Conservation (phyloP, 2,888 invertebrate genomes). For the Coremacera marginata region DNA sequence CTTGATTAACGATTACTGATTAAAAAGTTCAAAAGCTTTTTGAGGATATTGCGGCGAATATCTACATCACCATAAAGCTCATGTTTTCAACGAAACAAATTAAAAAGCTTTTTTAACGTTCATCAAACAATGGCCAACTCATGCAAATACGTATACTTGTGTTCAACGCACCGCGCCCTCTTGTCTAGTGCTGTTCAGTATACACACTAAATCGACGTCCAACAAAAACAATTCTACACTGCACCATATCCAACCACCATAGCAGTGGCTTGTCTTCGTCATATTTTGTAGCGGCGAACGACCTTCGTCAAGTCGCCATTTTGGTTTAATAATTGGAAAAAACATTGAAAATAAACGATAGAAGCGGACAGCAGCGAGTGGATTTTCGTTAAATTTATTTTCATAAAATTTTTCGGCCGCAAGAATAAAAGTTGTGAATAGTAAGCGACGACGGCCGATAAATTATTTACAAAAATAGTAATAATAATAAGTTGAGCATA, state of each 20-base stretch:
- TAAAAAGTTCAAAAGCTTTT: no score
- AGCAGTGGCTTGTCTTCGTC: constrained; percentile 2
- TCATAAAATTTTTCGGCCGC: constrained; percentile 16
- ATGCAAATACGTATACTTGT: neutral
- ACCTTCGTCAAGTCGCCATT: constrained; percentile 35
- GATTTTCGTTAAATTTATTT: constrained; percentile 32
- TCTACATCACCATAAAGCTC: no score
- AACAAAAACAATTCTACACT: neutral
- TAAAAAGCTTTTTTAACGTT: no score
- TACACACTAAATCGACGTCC: neutral
- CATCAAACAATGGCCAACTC: no score
- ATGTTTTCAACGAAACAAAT: no score
- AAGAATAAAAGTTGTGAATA: constrained; percentile 26
- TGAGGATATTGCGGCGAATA: no score
- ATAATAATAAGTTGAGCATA: neutral
- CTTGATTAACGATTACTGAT: no score
- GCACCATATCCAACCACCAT: constrained; percentile 23
- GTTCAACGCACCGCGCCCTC: constrained; percentile 4
- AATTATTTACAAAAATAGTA: neutral
- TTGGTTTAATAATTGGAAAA: constrained; percentile 42
- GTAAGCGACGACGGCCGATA: constrained; percentile 20
- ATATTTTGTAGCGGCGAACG: neutral
- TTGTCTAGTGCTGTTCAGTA: constrained; percentile 7
- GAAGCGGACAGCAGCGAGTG: constrained; percentile 10
- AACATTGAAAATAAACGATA: constrained; percentile 21